Percentiles rank a stretch among this genome's conserved stretches.
phyloP scores from a whole-genome alignment of 2,797 vertebrate species.

The Pangasius sanitwongsei region DNA sequence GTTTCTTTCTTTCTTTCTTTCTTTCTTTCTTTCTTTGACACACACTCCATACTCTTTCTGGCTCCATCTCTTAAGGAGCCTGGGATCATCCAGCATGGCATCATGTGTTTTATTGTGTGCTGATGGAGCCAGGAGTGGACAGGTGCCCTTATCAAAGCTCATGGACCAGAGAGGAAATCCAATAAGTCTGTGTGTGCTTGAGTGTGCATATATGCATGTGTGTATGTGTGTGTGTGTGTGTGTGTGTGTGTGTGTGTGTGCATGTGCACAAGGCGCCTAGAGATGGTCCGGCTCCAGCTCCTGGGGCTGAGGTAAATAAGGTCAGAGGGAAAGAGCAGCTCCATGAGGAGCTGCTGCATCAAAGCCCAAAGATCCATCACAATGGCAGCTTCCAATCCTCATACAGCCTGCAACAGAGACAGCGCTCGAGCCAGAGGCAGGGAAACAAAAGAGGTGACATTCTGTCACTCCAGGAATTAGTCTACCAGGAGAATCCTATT shows the following conservation, averaged over 20 bases:
- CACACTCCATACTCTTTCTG: conserved; percentile 6
- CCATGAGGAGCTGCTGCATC: conserved; percentile 61
- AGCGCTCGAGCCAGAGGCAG: conserved; percentile 20
- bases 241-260: conserved; percentile 39
- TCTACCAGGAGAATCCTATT: conserved; percentile 27
- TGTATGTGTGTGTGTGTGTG: conserved; percentile 8
- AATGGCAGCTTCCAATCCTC: conserved; percentile 29
- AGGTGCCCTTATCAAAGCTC: conserved; percentile 70
- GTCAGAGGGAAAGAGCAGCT: conserved; percentile 77
- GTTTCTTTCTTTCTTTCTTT: conserved; percentile 1
- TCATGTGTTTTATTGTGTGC: conserved; percentile 70
- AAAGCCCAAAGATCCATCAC: conserved; percentile 46
- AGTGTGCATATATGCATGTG: conserved; percentile 26
- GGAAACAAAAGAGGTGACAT: conserved; percentile 36
- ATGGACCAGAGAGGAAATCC: conserved; percentile 51
- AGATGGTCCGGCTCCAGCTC: conserved; percentile 60
- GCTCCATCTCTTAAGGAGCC: conserved; percentile 52
- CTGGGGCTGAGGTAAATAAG: conserved; percentile 69
- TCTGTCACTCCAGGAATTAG: conserved; percentile 38
- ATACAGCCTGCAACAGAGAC: conserved; percentile 23
- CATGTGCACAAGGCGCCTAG: conserved; percentile 35
- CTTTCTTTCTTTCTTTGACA: neutral
- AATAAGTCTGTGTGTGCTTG: conserved; percentile 40
- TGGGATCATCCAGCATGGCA: conserved; percentile 67
- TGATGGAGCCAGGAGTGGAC: conserved; percentile 74